phyloP scores from a whole-genome alignment of 1,140 invertebrate genomes.

The Drosophila sucinea region DNA sequence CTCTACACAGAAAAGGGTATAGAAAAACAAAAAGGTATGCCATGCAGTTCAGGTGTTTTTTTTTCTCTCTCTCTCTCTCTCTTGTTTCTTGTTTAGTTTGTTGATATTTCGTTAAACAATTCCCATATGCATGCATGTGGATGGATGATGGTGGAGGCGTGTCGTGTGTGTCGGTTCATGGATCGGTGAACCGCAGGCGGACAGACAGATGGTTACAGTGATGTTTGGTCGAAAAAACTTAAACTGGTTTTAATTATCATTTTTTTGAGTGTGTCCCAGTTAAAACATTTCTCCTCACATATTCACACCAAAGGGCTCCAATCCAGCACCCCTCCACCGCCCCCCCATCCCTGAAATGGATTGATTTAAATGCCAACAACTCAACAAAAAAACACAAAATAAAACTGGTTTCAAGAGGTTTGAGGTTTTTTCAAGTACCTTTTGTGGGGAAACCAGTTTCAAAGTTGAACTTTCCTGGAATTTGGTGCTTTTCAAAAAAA shows the following conservation, averaged over 20 bases:
- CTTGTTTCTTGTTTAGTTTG: not conserved
- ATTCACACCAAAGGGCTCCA: conserved; percentile 13
- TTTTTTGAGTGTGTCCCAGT: conserved; percentile 71
- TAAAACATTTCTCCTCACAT: conserved; percentile 71
- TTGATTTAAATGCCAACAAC: conserved; percentile 67
- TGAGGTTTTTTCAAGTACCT: conserved; percentile 4
- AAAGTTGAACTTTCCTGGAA: conserved; percentile 73
- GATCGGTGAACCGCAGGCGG: conserved; percentile 60
- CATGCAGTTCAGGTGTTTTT: no score
- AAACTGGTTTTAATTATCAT: conserved; percentile 75
- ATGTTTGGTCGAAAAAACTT: conserved; percentile 39
- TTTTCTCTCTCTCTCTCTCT: not conserved
- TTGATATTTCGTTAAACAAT: conserved; percentile 4
- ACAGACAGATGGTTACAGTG: conserved; percentile 12
- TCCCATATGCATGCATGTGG: conserved; percentile 10
- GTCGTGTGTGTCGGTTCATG: conserved; percentile 42
- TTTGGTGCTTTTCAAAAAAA: conserved; percentile 33
- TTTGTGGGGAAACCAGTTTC: conserved; percentile 64
- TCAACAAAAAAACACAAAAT: conserved; percentile 28
- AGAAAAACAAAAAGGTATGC: not conserved
- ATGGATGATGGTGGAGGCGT: conserved; percentile 11
- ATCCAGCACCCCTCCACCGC: not conserved
- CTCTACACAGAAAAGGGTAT: not conserved
- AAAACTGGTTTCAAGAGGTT: conserved; percentile 34
- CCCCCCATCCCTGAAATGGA: conserved; percentile 28